Conservation (phyloP, 2,113 vertebrate genomes). For the Columbina picui region DNA sequence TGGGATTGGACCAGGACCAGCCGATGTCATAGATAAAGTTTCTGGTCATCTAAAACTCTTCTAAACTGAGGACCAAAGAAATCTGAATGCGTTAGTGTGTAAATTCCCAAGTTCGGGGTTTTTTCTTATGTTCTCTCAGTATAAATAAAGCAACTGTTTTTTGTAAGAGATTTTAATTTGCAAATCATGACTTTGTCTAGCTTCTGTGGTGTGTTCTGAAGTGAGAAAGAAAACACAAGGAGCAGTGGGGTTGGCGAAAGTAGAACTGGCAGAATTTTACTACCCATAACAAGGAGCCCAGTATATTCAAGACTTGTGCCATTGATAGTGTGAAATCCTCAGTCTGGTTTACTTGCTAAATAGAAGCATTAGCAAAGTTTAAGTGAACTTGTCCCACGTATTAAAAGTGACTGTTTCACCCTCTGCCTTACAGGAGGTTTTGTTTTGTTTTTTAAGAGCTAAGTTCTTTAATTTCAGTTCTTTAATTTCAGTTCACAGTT, state of each 20-base stretch:
- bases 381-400: neutral
- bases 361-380: neutral
- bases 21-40: slow-evolving; percentile 87
- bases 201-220: neutral
- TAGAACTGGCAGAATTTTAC: neutral
- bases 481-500: neutral
- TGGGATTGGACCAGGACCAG: slow-evolving; percentile 90
- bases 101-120: neutral
- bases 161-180: neutral
- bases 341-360: neutral
- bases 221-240: neutral
- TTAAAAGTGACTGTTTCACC: neutral
- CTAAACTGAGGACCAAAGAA: slow-evolving; percentile 50
- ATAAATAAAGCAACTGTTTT: slow-evolving; percentile 16
- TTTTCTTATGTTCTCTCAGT: neutral
- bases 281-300: neutral
- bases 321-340: too few relatives aligned
- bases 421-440: neutral
- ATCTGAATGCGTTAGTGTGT: accelerated
- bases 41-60: slow-evolving; percentile 94
- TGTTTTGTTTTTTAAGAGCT: neutral
- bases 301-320: neutral
- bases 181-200: neutral
- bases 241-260: neutral
- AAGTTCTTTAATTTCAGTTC: neutral